Conservation (phyloP, 2,113 vertebrate genomes). For the Chloebia gouldiae region DNA sequence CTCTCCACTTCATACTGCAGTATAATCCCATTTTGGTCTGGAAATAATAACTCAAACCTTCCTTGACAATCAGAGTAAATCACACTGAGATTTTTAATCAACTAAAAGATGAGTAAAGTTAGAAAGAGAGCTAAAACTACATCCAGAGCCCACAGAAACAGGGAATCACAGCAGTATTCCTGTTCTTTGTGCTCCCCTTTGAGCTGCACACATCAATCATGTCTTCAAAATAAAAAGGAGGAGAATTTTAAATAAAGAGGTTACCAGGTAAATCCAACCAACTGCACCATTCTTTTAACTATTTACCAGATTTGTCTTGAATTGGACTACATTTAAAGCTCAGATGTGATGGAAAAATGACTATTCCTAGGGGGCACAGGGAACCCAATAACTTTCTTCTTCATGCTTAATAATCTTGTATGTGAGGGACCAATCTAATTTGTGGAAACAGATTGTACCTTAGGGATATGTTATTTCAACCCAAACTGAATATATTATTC, state of each 20-base stretch:
- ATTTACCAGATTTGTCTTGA: not conserved
- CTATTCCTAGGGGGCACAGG: conserved; percentile 26
- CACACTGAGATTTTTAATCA: not conserved
- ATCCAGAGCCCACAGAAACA: not conserved
- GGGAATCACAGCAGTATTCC: not conserved
- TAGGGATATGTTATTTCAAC: conserved; percentile 69
- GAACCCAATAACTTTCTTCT: conserved; percentile 63
- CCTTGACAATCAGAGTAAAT: not conserved
- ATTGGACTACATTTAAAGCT: not conserved
- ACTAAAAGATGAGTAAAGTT: not conserved
- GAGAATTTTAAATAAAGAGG: not conserved
- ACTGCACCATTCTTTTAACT: not conserved
- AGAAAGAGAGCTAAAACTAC: not conserved
- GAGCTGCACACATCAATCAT: not conserved
- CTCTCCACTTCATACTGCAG: not conserved
- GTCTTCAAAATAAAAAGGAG: not conserved
- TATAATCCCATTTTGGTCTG: not conserved
- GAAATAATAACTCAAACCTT: not conserved
- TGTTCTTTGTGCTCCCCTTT: not conserved
- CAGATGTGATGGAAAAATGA: not conserved
- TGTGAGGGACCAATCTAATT: conserved; percentile 69
- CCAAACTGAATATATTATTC: conserved; percentile 69
- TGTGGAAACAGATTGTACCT: conserved; percentile 69
- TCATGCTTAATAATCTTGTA: conserved; percentile 69
- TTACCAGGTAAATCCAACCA: not conserved